Evolutionary conservation across 2,113 vertebrate species (phyloP).

Genomic region (Melanerpes aurifrons): DNA sequence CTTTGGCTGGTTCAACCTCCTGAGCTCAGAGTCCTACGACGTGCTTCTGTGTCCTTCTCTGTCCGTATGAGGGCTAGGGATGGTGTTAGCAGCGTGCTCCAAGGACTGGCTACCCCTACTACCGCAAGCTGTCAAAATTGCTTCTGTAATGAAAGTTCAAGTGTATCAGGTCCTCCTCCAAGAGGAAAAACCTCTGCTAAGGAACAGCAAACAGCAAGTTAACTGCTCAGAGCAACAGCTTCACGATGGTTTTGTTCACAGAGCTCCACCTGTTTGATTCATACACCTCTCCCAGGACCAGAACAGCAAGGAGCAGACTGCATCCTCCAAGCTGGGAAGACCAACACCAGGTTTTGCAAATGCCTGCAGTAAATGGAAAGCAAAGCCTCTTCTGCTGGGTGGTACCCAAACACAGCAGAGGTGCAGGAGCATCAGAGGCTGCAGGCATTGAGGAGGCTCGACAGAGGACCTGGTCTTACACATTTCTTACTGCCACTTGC

Average conservation of each 20-base stretch:
- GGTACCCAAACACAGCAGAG: background rate
- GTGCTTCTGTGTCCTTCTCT: background rate
- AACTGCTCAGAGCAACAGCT: background rate
- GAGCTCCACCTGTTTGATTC: no score
- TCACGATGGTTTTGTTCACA: background rate
- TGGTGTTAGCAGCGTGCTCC: rapidly evolving
- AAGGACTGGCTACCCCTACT: background rate
- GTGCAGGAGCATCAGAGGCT: background rate
- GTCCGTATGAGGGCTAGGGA: rapidly evolving
- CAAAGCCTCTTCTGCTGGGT: background rate
- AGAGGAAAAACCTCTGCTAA: background rate
- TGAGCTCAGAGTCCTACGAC: background rate
- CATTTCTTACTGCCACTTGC: rapidly evolving
- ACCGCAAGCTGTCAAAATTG: background rate
- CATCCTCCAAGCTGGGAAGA: background rate
- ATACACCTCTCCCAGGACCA: background rate
- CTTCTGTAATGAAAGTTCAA: rapidly evolving
- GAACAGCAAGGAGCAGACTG: rapidly evolving
- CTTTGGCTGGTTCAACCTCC: rapidly evolving
- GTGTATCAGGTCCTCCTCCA: background rate
- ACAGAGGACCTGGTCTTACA: background rate
- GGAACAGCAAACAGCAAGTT: background rate
- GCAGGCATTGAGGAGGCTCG: background rate
- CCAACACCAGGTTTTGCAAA: background rate
- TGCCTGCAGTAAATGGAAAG: background rate